Conservation (phyloP, 2,113 vertebrate genomes). For the Calidris pygmaea region DNA sequence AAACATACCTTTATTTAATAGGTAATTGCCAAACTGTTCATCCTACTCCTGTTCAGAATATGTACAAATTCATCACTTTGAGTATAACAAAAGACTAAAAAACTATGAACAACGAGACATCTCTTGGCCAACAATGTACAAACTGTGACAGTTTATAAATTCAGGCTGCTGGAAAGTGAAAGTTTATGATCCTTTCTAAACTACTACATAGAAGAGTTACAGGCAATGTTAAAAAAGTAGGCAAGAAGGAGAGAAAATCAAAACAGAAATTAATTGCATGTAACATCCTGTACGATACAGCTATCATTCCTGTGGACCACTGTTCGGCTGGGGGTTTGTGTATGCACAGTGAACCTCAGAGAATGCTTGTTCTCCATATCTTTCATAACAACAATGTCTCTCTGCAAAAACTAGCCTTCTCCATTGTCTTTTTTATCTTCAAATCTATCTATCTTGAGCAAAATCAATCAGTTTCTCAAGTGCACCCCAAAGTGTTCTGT, state of each 20-base stretch:
- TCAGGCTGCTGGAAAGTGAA: neutral
- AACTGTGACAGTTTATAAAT: neutral
- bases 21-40: neutral
- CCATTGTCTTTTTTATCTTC: neutral
- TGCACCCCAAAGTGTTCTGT: neutral
- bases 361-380: neutral
- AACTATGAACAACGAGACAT: neutral
- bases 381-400: neutral
- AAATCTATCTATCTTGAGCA: neutral
- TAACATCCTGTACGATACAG: neutral
- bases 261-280: neutral
- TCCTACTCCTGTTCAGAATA: neutral
- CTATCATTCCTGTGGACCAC: neutral
- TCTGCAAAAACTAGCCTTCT: neutral
- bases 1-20: neutral
- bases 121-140: conserved; percentile 3
- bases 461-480: neutral
- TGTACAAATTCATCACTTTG: neutral
- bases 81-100: neutral
- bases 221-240: neutral
- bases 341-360: neutral
- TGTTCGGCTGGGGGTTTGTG: neutral
- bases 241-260: neutral
- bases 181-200: conserved; percentile 41
- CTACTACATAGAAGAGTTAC: neutral